Conservation (phyloP, 2,888 invertebrate genomes). For the Mellilla xanthometata region DNA sequence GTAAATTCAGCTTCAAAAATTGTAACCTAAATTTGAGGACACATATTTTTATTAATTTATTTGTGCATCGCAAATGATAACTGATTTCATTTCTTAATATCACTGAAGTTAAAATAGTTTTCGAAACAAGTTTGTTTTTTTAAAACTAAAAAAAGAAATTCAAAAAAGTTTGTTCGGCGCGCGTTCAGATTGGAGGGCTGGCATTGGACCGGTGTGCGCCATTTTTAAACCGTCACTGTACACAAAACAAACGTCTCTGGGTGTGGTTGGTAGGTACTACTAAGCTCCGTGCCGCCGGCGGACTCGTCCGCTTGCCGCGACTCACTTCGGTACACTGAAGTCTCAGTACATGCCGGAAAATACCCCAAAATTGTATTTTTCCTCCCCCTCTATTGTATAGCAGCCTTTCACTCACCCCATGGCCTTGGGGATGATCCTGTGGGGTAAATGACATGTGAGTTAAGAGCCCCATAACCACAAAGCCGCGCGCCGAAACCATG, state of each 20-base stretch:
- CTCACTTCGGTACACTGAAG: conserved; percentile 2
- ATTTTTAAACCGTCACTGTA: background rate
- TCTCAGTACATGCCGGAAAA: background rate
- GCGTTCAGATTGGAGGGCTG: no score
- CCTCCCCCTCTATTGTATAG: conserved; percentile 1
- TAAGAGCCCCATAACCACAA: background rate
- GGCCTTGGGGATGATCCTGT: background rate
- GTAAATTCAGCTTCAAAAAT: no score
- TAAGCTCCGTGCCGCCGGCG: background rate
- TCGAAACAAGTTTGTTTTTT: no score
- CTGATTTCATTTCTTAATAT: no score
- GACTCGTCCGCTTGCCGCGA: background rate
- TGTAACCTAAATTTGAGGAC: no score
- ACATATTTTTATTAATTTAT: no score
- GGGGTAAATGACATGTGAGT: background rate
- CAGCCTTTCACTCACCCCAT: background rate
- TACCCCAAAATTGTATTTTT: conserved; percentile 1
- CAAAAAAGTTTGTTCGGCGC: no score
- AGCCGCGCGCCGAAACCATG: background rate
- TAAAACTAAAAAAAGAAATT: no score
- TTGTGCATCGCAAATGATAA: no score
- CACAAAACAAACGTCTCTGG: conserved; percentile 5
- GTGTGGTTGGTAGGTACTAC: conserved; percentile 2
- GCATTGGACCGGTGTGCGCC: background rate
- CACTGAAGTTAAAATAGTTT: no score